Base-by-base conservation (phyloP, 2,888 invertebrate genomes). In the Schrankia costaestrigalis region DNA sequence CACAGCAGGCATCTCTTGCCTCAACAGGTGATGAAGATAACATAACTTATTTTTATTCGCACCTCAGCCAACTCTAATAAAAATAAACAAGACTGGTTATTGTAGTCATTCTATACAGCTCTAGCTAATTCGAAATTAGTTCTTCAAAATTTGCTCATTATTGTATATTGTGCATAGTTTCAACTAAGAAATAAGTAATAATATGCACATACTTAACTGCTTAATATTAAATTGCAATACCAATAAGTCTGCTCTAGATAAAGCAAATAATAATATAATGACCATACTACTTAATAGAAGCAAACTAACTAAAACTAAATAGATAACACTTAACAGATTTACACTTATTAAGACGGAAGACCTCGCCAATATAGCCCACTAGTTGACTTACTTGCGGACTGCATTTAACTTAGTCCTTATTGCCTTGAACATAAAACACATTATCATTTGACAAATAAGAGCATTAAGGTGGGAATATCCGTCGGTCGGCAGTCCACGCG, bases 401-500 rank as follows among this genome's bases (percentile, higher is more conserved):
- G 45, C 66, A 43, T 40, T 38, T 31, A 31, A 37, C 26, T 9
- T 31, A 38, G 45, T 42, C 73, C 55, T 40, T 76, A 75, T 64
- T 22, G 0, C 21, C 4, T 28, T 21, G 9, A 14, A 0, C 14
- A 48, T 71, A 78, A 60, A 56, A 64, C 41, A 46, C 35, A 73
- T 56, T 70, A 62, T 74, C 46, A 60, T 60, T 60, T 65, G 56
- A 46, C 33, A 47, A 59, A 64, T 55, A 46, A 44, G 38, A 41
- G 43, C 49, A 67, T 67, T 73, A 73, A 67, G 61, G 70, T 74
- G 64, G 73, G 65, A 49, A 60, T 60, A 65, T 71, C 66, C 67
- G 68, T 71, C 75, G 81, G 75, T 74, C 82, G 74, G 81, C 78
- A 80, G 86, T 82, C 83, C 79, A 80, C 75, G 78, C 78, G 78